These are phyloP conservation scores for Pyrocephalus nanus DNA, from an alignment of 2,797 vertebrate species.

Conservation along the genomic window DNA sequence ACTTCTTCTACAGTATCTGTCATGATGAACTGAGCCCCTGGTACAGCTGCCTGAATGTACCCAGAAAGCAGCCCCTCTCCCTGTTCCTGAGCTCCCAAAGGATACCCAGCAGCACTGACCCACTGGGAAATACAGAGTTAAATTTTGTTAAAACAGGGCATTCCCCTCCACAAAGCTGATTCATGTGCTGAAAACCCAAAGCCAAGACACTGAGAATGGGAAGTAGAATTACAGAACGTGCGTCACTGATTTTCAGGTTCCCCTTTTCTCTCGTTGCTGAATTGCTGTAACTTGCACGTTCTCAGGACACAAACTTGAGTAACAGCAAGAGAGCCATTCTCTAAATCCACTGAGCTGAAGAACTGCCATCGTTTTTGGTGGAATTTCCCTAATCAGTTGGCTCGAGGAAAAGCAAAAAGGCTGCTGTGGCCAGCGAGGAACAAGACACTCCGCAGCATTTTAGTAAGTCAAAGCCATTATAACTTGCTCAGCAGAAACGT, in stretches of 20 bases:
- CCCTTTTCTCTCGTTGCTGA: constrained; percentile 46
- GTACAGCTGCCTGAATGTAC: neutral
- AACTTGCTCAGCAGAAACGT: constrained; percentile 48
- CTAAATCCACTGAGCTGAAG: constrained; percentile 48
- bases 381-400: constrained; percentile 2
- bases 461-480: constrained; percentile 37
- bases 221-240: constrained; percentile 33
- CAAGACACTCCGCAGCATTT: neutral
- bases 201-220: constrained; percentile 41
- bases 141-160: neutral
- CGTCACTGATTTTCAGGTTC: constrained; percentile 49
- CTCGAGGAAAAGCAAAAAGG: neutral
- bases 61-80: neutral
- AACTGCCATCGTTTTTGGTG: neutral
- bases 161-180: constrained; percentile 50
- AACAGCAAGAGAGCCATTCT: constrained; percentile 15
- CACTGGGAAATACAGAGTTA: neutral
- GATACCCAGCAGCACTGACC: neutral
- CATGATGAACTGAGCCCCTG: neutral
- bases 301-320: neutral
- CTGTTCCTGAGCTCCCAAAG: neutral
- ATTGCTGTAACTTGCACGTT: neutral
- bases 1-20: neutral
- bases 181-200: constrained; percentile 48
- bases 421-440: neutral